phyloP scores from a whole-genome alignment of 2,797 vertebrate genomes.

The Halcyon chelicuti region DNA sequence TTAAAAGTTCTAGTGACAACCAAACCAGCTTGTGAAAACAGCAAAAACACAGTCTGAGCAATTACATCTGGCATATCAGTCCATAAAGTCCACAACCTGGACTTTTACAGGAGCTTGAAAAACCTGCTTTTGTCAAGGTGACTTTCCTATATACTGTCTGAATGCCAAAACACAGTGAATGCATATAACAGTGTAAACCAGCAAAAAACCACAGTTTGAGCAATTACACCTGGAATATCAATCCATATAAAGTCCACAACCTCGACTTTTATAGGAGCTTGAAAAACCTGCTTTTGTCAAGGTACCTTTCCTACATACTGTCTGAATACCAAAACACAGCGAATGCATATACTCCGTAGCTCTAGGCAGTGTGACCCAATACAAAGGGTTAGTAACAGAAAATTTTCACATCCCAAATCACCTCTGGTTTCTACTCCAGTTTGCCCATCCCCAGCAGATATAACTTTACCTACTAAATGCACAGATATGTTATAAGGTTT shows the following conservation, averaged over 20 bases:
- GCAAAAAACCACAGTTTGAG: neutral
- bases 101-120: neutral
- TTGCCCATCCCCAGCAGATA: neutral
- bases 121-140: neutral
- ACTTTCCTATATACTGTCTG: neutral
- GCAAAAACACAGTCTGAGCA: neutral
- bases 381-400: neutral
- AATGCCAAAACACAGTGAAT: neutral
- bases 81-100: neutral
- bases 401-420: neutral
- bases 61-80: neutral
- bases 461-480: neutral
- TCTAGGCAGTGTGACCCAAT: neutral
- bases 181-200: neutral
- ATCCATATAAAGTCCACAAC: neutral
- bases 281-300: neutral
- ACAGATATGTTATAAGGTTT: neutral
- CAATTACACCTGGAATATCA: neutral
- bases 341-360: rapidly evolving
- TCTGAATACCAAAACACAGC: neutral
- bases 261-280: neutral
- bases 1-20: neutral
- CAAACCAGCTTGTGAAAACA: neutral
- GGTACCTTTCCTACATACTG: neutral
- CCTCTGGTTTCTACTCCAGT: neutral